These are phyloP conservation scores for Fundulus diaphanus DNA, from an alignment of 2,797 vertebrate species.

Conservation along the genomic window DNA sequence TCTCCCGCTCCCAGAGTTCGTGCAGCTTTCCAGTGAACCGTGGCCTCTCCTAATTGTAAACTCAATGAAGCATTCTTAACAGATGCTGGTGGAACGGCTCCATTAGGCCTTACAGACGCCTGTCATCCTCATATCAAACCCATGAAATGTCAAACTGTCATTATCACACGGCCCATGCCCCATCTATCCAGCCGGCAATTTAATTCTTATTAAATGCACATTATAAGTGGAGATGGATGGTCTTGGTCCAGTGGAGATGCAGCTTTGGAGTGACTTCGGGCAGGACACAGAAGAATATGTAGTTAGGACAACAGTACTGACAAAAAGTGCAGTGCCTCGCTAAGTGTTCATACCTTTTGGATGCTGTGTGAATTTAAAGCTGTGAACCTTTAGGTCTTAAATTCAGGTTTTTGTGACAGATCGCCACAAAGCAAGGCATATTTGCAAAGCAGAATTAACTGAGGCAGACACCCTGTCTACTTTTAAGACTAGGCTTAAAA, in stretches of 20 bases:
- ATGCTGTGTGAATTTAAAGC: not conserved
- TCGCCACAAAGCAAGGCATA: conserved; percentile 25
- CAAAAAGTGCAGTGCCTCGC: conserved; percentile 3
- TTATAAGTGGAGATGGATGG: conserved; percentile 76
- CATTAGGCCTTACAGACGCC: conserved; percentile 76
- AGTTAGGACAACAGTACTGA: conserved; percentile 4
- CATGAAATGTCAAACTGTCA: conserved; percentile 81
- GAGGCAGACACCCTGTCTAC: too few relatives aligned
- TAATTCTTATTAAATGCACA: conserved; percentile 83
- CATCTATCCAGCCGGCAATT: conserved; percentile 76
- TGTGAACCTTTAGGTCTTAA: too few relatives aligned
- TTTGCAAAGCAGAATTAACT: not conserved
- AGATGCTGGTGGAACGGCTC: conserved; percentile 82
- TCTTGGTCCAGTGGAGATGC: conserved; percentile 75
- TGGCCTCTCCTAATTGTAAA: conserved; percentile 82
- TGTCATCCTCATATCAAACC: conserved; percentile 77
- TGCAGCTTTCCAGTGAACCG: conserved; percentile 70
- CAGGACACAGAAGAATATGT: conserved; percentile 34
- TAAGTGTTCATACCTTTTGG: not conserved
- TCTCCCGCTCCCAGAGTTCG: conserved; percentile 53
- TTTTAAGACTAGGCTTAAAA: too few relatives aligned
- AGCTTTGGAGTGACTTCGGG: conserved; percentile 68
- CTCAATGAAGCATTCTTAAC: conserved; percentile 84
- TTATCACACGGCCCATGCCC: conserved; percentile 73
- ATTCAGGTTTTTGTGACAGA: conserved; percentile 2